Percentiles rank a stretch among this genome's conserved stretches.
phyloP scores from a whole-genome alignment of 37 sponge, comb jelly and placozoan genomes.

The Dysidea cf. avara region DNA sequence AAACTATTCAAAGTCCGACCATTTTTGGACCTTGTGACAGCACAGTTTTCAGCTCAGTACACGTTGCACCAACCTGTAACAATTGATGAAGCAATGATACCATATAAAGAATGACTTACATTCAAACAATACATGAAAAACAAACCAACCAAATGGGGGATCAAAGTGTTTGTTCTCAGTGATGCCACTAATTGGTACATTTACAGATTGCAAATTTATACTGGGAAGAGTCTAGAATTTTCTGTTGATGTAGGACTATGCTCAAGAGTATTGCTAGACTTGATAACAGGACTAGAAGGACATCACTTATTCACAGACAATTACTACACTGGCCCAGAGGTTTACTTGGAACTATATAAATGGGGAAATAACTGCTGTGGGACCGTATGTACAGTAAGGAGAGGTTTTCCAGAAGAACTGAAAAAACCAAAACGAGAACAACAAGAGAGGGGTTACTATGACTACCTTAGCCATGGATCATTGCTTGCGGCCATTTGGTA shows the following conservation, averaged over 20 bases:
- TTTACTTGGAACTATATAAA: too few species aligned
- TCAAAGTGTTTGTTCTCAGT: constrained; percentile 1
- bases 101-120: neutral
- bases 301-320: constrained; percentile 3
- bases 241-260: neutral
- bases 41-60: neutral
- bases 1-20: constrained; percentile 25
- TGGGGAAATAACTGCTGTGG: too few species aligned
- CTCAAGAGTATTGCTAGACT: too few species aligned
- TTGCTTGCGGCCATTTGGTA: constrained; percentile 24
- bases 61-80: neutral
- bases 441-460: constrained; percentile 10
- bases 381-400: constrained; percentile 16
- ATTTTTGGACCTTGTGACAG: neutral
- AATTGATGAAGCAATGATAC: constrained; percentile 24
- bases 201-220: constrained; percentile 6
- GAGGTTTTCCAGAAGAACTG: constrained; percentile 9
- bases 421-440: neutral
- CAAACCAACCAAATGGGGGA: constrained; percentile 14
- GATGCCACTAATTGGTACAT: constrained; percentile 4
- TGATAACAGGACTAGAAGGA: neutral
- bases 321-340: too few species aligned
- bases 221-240: neutral
- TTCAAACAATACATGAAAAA: constrained; percentile 15
- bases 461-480: constrained; percentile 25